Conservation (phyloP, 1,140 invertebrate species). For the Chelonus insularis region DNA sequence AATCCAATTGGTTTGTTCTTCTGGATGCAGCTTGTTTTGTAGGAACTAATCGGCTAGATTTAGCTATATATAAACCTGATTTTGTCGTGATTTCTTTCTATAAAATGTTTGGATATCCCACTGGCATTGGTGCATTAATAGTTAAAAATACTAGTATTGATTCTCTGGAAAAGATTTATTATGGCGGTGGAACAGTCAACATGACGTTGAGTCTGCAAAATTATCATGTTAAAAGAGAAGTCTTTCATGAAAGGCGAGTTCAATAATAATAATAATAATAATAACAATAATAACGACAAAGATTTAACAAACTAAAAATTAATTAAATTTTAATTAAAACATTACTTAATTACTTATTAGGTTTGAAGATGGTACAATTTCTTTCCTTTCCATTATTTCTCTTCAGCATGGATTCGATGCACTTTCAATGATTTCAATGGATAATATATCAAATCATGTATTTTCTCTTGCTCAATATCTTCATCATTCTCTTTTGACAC, state of each 20-base stretch:
- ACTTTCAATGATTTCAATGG: slow-evolving; percentile 68
- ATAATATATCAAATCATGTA: slow-evolving; percentile 72
- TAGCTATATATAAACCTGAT: slow-evolving; percentile 75
- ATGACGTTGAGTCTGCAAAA: slow-evolving; percentile 73
- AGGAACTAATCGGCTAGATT: slow-evolving; percentile 78
- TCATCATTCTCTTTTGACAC: slow-evolving; percentile 65
- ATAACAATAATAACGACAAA: neutral
- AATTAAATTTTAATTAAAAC: slow-evolving; percentile 2
- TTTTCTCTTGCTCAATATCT: slow-evolving; percentile 77
- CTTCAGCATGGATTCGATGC: slow-evolving; percentile 80
- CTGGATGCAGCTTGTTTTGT: slow-evolving; percentile 86
- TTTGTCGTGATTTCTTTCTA: slow-evolving; percentile 95
- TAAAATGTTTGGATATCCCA: slow-evolving; percentile 98
- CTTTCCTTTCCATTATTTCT: slow-evolving; percentile 83
- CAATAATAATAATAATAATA: slow-evolving; percentile 46
- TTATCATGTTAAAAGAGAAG: slow-evolving; percentile 69
- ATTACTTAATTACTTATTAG: slow-evolving; percentile 67
- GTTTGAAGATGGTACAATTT: slow-evolving; percentile 92
- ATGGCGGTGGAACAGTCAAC: slow-evolving; percentile 90
- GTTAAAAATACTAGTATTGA: slow-evolving; percentile 71
- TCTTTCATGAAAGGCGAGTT: slow-evolving; percentile 75
- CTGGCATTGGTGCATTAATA: slow-evolving; percentile 86
- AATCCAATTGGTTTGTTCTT: slow-evolving; percentile 72
- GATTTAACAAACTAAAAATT: neutral
- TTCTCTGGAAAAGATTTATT: slow-evolving; percentile 76